phyloP scores from a whole-genome alignment of 2,888 invertebrate genomes.

The Euplagia quadripunctaria region DNA sequence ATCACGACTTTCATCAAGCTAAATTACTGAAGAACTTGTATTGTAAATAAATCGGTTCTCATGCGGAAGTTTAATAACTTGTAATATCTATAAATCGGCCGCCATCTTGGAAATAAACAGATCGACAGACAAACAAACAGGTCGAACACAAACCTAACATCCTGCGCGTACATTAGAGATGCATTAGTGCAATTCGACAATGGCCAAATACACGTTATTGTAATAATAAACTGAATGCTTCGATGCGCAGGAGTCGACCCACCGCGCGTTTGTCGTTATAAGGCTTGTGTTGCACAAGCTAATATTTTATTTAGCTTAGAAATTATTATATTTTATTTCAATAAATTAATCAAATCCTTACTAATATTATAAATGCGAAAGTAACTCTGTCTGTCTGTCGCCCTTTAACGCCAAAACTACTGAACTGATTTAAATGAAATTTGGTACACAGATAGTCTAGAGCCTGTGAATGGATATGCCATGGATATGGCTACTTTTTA shows the following conservation, averaged over 20 bases:
- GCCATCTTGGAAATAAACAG: conserved; percentile 41
- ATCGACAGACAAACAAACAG: conserved; percentile 43
- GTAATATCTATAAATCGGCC: conserved; percentile 49
- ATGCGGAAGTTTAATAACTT: conserved; percentile 27
- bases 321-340: too few relatives aligned
- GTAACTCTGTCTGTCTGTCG: too few relatives aligned
- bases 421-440: too few relatives aligned
- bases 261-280: conserved; percentile 36
- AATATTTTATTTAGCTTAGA: background rate
- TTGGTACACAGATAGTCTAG: too few relatives aligned
- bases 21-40: background rate
- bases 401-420: too few relatives aligned
- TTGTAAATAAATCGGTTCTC: background rate
- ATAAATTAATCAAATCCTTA: too few relatives aligned
- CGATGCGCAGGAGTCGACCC: conserved; percentile 49
- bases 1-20: conserved; percentile 2
- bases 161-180: conserved; percentile 64
- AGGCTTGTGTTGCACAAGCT: conserved; percentile 16
- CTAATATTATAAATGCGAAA: too few relatives aligned
- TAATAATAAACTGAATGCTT: conserved; percentile 50
- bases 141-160: conserved; percentile 51
- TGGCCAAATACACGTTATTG: conserved; percentile 52
- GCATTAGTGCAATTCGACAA: conserved; percentile 63
- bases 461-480: too few relatives aligned
- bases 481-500: too few relatives aligned